Percentiles rank a stretch among this genome's conserved stretches.
phyloP scores from a whole-genome alignment of 2,797 vertebrate species.

The Pempheris klunzingeri region DNA sequence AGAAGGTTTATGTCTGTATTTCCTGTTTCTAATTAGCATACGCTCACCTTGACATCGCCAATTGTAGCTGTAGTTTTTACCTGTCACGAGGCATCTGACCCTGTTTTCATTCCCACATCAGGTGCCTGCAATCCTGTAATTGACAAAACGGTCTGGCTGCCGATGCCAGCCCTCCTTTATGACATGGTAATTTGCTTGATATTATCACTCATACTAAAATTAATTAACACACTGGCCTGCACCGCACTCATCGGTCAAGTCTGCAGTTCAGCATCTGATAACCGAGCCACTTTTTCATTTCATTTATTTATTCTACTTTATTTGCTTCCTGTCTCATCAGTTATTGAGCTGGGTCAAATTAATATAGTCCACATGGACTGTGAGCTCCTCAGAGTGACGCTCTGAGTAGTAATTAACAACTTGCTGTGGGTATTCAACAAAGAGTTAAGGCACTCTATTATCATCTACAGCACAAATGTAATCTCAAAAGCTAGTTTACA shows the following conservation, averaged over 20 bases:
- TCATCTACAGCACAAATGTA: too few relatives aligned
- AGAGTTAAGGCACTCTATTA: background rate
- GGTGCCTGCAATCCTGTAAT: conserved; percentile 40
- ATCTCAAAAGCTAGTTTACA: background rate
- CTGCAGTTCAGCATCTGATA: conserved; percentile 37
- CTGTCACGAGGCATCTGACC: conserved; percentile 35
- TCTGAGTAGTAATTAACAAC: conserved; percentile 37
- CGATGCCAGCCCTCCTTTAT: conserved; percentile 35
- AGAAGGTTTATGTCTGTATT: background rate
- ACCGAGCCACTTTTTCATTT: conserved; percentile 22
- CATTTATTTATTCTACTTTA: conserved; percentile 30
- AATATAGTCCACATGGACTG: conserved; percentile 31
- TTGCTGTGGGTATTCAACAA: conserved; percentile 19
- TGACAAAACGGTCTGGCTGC: conserved; percentile 32
- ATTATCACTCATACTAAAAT: conserved; percentile 57
- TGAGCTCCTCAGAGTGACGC: conserved; percentile 27
- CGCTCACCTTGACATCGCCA: conserved; percentile 30
- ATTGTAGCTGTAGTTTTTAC: conserved; percentile 34
- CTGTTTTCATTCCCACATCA: conserved; percentile 6
- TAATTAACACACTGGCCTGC: conserved; percentile 45
- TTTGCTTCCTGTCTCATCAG: conserved; percentile 23
- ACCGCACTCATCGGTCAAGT: conserved; percentile 36
- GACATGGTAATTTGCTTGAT: conserved; percentile 56
- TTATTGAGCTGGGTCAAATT: conserved; percentile 46
- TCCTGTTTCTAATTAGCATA: conserved; percentile 23